phyloP scores from a whole-genome alignment of 2,113 vertebrate genomes.

The Clarias macrocephalus region DNA sequence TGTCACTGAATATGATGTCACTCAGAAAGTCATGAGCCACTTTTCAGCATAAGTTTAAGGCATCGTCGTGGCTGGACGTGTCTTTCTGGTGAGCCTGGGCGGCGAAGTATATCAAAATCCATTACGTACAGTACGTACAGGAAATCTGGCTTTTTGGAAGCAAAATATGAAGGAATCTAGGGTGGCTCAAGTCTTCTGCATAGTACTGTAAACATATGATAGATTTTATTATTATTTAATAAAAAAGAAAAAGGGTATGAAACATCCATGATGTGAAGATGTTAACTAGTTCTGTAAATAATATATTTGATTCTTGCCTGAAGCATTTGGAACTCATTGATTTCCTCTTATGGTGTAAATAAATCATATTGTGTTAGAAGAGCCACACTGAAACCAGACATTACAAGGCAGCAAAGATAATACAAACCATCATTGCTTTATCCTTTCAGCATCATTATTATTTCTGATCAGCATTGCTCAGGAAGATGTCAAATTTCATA shows the following conservation, averaged over 20 bases:
- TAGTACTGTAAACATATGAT: not conserved
- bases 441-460: not conserved
- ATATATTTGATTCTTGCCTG: constrained; percentile 27
- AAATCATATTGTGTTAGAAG: constrained; percentile 20
- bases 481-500: not conserved
- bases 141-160: no score
- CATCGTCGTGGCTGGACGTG: no score
- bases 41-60: no score
- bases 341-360: constrained; percentile 25
- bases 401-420: constrained; percentile 8
- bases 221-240: constrained; percentile 2
- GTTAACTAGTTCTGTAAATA: constrained; percentile 30
- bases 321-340: constrained; percentile 46
- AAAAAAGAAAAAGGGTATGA: not conserved
- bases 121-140: no score
- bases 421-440: constrained; percentile 4
- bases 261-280: constrained; percentile 40
- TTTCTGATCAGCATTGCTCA: constrained; percentile 35
- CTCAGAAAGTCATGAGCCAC: no score
- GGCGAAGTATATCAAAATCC: no score
- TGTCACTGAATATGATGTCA: no score
- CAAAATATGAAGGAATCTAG: no score
- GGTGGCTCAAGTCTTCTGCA: no score
- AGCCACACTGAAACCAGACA: constrained; percentile 44
- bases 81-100: no score